Evolutionary conservation across 2,797 vertebrate genomes (phyloP).

Genomic region (Coreius guichenoti): DNA sequence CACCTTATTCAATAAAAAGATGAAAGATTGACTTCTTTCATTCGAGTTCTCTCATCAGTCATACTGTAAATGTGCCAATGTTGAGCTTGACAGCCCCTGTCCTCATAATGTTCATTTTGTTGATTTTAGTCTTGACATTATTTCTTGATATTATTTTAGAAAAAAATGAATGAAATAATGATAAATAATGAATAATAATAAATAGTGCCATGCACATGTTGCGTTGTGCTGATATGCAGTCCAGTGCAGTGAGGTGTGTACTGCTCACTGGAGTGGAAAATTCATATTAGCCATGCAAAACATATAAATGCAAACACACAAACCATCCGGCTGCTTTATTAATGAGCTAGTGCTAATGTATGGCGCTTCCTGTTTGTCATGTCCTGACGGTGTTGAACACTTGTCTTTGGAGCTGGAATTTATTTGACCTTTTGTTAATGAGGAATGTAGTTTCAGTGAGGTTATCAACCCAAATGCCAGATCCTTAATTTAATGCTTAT

Average conservation of each 20-base stretch:
- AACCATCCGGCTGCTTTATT: not conserved
- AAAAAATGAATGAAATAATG: not conserved
- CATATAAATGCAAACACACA: conserved; percentile 14
- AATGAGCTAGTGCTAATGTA: conserved; percentile 4
- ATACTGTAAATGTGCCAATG: not conserved
- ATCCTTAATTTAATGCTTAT: not conserved
- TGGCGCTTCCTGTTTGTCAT: not conserved
- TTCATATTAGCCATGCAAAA: conserved; percentile 20
- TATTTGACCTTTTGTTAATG: conserved; percentile 39
- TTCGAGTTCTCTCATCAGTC: not conserved
- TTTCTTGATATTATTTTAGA: not conserved
- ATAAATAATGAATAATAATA: too few relatives aligned
- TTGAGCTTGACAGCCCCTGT: too few relatives aligned
- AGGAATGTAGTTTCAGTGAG: conserved; percentile 21
- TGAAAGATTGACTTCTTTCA: too few relatives aligned
- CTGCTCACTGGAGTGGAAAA: conserved; percentile 6
- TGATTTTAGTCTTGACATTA: not conserved
- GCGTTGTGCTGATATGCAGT: not conserved
- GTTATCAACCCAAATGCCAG: conserved; percentile 20
- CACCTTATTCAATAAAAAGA: not conserved
- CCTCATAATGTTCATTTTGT: too few relatives aligned
- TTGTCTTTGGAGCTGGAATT: not conserved
- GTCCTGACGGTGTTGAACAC: not conserved
- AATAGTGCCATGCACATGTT: not conserved
- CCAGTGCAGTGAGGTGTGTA: conserved; percentile 15